Conservation (phyloP, 2,888 invertebrate genomes). For the Gordius sp. region DNA sequence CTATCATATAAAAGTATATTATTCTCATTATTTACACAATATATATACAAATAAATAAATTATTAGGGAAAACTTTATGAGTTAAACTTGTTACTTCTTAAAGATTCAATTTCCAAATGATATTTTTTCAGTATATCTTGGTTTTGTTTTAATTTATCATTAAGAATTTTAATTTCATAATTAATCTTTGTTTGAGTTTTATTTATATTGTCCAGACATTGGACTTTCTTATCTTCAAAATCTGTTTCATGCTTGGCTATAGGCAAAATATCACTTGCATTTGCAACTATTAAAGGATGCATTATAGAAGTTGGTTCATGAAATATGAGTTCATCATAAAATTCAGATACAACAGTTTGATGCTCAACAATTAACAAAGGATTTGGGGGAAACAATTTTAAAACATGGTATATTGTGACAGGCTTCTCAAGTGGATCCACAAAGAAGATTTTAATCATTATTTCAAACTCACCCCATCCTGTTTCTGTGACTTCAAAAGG, state of each 20-base stretch:
- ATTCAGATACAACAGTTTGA: conserved; percentile 46
- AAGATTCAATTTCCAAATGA: conserved; percentile 5
- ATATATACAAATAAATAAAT: too few species aligned
- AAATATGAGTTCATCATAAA: conserved; percentile 66
- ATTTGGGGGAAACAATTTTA: conserved; percentile 65
- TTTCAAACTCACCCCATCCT: conserved; percentile 98
- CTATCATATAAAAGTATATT: too few species aligned
- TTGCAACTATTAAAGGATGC: neutral
- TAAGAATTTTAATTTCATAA: neutral
- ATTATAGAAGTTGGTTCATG: conserved; percentile 10
- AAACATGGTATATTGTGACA: conserved; percentile 69
- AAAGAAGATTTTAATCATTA: conserved; percentile 85
- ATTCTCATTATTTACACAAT: too few species aligned
- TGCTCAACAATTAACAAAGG: conserved; percentile 22
- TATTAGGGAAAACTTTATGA: too few species aligned
- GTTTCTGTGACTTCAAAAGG: conserved; percentile 92
- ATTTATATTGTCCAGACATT: neutral
- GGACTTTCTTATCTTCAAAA: neutral
- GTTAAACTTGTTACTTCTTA: too few species aligned
- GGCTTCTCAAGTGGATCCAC: conserved; percentile 79
- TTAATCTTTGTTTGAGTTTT: conserved; percentile 3
- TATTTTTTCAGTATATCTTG: neutral
- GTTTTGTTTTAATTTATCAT: conserved; percentile 5
- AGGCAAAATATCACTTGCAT: neutral
- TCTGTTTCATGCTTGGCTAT: neutral